phyloP scores from a whole-genome alignment of 2,888 invertebrate genomes.

The Sericinus montela region DNA sequence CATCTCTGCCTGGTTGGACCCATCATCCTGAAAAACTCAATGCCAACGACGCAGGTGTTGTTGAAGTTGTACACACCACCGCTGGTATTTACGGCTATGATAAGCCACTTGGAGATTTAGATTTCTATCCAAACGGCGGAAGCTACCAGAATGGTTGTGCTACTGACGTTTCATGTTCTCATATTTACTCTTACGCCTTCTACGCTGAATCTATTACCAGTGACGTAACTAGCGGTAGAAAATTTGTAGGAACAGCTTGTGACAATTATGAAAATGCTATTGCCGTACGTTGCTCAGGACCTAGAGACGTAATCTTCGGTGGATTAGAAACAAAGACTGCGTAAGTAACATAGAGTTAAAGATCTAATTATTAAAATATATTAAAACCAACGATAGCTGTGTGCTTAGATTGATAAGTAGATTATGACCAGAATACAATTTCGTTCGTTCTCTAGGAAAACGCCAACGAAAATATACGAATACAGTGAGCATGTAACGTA shows the following conservation, averaged over 20 bases:
- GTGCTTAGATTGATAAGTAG: too few species aligned
- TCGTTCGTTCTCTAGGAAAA: too few species aligned
- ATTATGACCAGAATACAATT: too few species aligned
- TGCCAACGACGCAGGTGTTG: constrained; percentile 46
- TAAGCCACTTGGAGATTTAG: constrained; percentile 53
- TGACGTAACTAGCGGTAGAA: constrained; percentile 29
- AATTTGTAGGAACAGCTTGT: constrained; percentile 58
- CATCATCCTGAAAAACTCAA: constrained; percentile 49
- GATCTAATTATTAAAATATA: too few species aligned
- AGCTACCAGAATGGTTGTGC: constrained; percentile 50
- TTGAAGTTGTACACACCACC: constrained; percentile 64
- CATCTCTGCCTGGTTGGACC: constrained; percentile 64
- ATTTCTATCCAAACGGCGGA: constrained; percentile 70
- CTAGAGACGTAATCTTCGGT: constrained; percentile 46
- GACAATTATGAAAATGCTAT: constrained; percentile 44
- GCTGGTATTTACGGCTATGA: constrained; percentile 57
- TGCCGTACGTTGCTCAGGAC: constrained; percentile 40
- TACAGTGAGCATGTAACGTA: too few species aligned
- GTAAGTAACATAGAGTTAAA: constrained; percentile 42
- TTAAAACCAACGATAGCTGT: too few species aligned
- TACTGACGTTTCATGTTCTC: constrained; percentile 43
- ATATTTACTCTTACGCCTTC: constrained; percentile 45
- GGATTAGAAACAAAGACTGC: constrained; percentile 40
- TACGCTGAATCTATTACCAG: constrained; percentile 56
- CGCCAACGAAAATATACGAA: too few species aligned